Percentiles rank a stretch among this genome's conserved stretches.
Conservation (phyloP, 2,888 invertebrate species). For the Rhyacophila evoluta region DNA sequence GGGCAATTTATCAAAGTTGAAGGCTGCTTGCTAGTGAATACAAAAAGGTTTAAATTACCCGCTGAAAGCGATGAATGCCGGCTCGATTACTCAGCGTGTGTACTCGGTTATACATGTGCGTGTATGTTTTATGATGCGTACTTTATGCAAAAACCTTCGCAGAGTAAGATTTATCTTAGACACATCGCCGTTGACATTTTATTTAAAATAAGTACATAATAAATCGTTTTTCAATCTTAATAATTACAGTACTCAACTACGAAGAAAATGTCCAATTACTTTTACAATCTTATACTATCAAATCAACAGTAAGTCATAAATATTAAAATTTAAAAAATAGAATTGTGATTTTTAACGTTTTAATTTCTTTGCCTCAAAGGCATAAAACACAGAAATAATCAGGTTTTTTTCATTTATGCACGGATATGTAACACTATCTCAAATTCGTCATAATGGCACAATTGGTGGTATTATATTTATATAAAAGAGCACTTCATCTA, state of each 20-base stretch:
- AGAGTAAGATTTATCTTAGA: conserved; percentile 1
- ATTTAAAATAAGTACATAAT: background rate
- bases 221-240: background rate
- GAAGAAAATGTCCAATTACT: too few relatives aligned
- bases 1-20: conserved; percentile 28
- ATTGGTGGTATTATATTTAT: too few relatives aligned
- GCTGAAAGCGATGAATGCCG: conserved; percentile 9
- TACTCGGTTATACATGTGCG: background rate
- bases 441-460: too few relatives aligned
- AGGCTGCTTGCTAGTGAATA: conserved; percentile 25
- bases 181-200: background rate
- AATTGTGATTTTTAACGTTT: too few relatives aligned
- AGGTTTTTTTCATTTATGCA: too few relatives aligned
- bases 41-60: conserved; percentile 16
- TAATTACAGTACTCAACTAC: background rate
- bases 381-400: too few relatives aligned
- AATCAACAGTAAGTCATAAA: too few relatives aligned
- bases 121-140: background rate
- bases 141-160: background rate
- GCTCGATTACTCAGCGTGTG: conserved; percentile 20
- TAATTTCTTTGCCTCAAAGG: too few relatives aligned
- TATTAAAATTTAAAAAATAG: too few relatives aligned
- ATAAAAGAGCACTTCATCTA: too few relatives aligned
- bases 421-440: too few relatives aligned
- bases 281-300: too few relatives aligned